A percentile compares a stretch with the other conserved stretches of the same genome.
phyloP scores from a whole-genome alignment of 2,113 vertebrate species.

The Carassius carassius region DNA sequence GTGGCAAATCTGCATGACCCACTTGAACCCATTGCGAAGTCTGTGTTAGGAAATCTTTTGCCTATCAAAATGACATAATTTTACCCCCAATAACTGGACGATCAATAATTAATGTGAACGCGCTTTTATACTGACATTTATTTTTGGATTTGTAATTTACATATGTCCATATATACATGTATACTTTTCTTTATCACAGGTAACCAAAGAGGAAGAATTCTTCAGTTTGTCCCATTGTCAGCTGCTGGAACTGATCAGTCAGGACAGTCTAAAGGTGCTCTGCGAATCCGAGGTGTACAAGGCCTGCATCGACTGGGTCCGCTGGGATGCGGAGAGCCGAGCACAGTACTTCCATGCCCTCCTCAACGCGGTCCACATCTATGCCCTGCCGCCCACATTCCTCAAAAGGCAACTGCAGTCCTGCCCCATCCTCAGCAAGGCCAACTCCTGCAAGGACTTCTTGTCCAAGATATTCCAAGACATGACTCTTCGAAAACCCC shows the following conservation, averaged over 20 bases:
- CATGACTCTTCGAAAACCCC: conserved; percentile 76
- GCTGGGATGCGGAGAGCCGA: conserved; percentile 75
- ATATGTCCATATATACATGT: background rate
- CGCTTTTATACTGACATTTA: background rate
- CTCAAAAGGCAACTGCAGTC: conserved; percentile 80
- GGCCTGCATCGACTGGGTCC: conserved; percentile 82
- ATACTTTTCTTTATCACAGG: conserved; percentile 61
- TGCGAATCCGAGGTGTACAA: conserved; percentile 84
- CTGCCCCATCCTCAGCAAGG: conserved; percentile 82
- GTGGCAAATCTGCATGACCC: too few relatives aligned
- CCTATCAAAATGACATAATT: background rate
- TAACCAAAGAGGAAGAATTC: conserved; percentile 83
- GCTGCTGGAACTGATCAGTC: conserved; percentile 81
- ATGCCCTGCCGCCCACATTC: conserved; percentile 80
- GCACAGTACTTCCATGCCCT: conserved; percentile 81
- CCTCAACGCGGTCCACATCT: conserved; percentile 80
- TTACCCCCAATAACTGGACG: background rate
- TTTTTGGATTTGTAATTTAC: background rate
- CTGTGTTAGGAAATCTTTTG: too few relatives aligned
- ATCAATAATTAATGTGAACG: background rate
- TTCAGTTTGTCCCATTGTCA: conserved; percentile 82
- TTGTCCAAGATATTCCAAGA: conserved; percentile 84
- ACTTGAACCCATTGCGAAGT: too few relatives aligned
- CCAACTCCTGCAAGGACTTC: conserved; percentile 80
- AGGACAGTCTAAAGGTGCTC: conserved; percentile 82